A percentile compares a stretch with the other conserved stretches of the same genome.
phyloP scores from a whole-genome alignment of 2,113 vertebrate genomes.

The Centropristis striata region DNA sequence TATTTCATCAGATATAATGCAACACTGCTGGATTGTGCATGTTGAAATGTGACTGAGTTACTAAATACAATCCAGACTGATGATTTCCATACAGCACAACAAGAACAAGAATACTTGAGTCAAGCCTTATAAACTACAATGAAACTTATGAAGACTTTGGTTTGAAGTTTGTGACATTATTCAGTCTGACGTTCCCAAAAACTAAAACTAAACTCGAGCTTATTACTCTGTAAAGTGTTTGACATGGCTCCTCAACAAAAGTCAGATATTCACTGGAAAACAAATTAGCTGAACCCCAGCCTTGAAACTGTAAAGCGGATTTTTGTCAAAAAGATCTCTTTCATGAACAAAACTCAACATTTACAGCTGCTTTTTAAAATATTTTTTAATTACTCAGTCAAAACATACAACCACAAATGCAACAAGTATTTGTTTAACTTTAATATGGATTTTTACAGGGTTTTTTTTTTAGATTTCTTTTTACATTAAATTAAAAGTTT shows the following conservation, averaged over 20 bases:
- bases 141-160: neutral
- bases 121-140: neutral
- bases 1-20: constrained; percentile 6
- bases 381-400: too few relatives aligned
- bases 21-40: constrained; percentile 9
- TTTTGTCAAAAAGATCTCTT: neutral
- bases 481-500: too few relatives aligned
- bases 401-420: too few relatives aligned
- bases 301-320: neutral
- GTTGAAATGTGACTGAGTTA: constrained; percentile 18
- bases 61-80: constrained; percentile 31
- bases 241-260: neutral
- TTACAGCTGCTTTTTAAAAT: neutral
- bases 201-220: neutral
- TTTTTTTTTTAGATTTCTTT: too few relatives aligned
- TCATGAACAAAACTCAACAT: neutral
- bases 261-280: neutral
- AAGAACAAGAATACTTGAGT: neutral
- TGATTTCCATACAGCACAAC: neutral
- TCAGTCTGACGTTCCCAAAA: neutral
- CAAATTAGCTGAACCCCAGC: neutral
- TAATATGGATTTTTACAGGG: too few relatives aligned
- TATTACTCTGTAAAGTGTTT: neutral
- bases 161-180: neutral
- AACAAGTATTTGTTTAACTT: too few relatives aligned